phyloP scores from a whole-genome alignment of 2,888 invertebrate genomes.

The Trichogramma dendrolimi region DNA sequence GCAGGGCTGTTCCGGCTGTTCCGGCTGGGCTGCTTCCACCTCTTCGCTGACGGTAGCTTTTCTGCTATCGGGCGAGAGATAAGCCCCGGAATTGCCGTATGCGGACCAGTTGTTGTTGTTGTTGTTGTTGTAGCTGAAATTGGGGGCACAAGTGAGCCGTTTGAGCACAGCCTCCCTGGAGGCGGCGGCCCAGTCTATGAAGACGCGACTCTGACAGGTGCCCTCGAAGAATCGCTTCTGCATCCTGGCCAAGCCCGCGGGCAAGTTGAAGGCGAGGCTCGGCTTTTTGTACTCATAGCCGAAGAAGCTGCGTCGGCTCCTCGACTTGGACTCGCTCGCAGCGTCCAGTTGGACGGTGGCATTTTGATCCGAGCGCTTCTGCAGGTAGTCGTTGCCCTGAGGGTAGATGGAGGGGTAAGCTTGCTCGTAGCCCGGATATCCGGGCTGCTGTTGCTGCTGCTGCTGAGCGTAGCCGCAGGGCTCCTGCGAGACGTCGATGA shows the following conservation, averaged over 20 bases:
- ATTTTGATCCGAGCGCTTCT: background rate
- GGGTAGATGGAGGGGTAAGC: background rate
- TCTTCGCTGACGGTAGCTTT: background rate
- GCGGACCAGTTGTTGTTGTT: background rate
- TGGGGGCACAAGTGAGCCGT: constrained; percentile 32
- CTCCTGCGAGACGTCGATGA: constrained; percentile 58
- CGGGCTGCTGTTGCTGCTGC: constrained; percentile 29
- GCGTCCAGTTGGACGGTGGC: constrained; percentile 1
- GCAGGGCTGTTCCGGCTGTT: background rate
- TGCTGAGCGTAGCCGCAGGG: constrained; percentile 49
- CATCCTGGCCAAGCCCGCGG: too few relatives aligned
- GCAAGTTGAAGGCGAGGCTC: constrained; percentile 1
- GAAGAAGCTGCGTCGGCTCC: background rate
- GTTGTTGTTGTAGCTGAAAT: background rate
- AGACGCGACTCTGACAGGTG: constrained; percentile 36
- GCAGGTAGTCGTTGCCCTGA: background rate
- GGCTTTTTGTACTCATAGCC: constrained; percentile 39
- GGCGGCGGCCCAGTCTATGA: constrained; percentile 40
- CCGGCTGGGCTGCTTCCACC: background rate
- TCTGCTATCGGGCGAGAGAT: background rate
- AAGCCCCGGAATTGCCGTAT: constrained; percentile 5
- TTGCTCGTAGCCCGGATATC: constrained; percentile 2
- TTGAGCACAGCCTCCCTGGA: constrained; percentile 38
- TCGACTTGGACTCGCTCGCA: constrained; percentile 4
- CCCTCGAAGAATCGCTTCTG: constrained; percentile 15